These are phyloP conservation scores for Drosophila punjabiensis DNA, from an alignment of 1,140 invertebrate species.

Conservation along the genomic window DNA sequence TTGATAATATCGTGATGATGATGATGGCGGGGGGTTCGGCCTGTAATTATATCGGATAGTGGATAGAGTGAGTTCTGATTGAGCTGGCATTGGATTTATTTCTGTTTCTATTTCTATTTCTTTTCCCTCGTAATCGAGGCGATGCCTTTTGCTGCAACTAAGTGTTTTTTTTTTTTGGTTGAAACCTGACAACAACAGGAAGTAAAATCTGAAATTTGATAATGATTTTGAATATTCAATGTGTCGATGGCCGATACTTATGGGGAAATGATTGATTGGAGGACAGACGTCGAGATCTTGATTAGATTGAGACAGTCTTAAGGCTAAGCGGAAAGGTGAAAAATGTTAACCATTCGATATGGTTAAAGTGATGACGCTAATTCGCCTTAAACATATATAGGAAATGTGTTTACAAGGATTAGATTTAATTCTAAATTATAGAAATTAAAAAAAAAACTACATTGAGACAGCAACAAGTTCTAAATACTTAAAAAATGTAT, in stretches of 20 bases:
- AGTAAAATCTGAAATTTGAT: constrained; percentile 42
- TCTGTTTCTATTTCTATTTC: constrained; percentile 1
- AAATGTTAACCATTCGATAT: constrained; percentile 18
- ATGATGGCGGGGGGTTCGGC: constrained; percentile 40
- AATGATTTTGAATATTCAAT: constrained; percentile 47
- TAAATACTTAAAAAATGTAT: background rate
- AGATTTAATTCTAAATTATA: fast-evolving
- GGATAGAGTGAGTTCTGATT: constrained; percentile 44
- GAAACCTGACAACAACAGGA: constrained; percentile 44
- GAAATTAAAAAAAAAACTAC: background rate
- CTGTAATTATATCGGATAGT: constrained; percentile 43
- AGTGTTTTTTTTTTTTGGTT: constrained; percentile 14
- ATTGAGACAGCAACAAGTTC: background rate
- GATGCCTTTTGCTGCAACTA: constrained; percentile 21
- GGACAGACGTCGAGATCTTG: constrained; percentile 39
- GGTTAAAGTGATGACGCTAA: constrained; percentile 19
- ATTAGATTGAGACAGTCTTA: constrained; percentile 32
- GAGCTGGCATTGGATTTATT: constrained; percentile 45
- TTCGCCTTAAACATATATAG: background rate
- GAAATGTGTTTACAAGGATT: background rate
- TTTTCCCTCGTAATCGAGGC: constrained; percentile 7
- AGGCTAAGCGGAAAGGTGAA: constrained; percentile 30
- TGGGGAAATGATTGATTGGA: constrained; percentile 36
- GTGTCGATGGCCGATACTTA: constrained; percentile 41
- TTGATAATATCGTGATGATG: constrained; percentile 58